Percentiles rank a stretch among this genome's conserved stretches.
These are phyloP conservation scores for Yponomeuta plumbellus DNA, from an alignment of 2,888 invertebrate genomes.

Conservation along the genomic window DNA sequence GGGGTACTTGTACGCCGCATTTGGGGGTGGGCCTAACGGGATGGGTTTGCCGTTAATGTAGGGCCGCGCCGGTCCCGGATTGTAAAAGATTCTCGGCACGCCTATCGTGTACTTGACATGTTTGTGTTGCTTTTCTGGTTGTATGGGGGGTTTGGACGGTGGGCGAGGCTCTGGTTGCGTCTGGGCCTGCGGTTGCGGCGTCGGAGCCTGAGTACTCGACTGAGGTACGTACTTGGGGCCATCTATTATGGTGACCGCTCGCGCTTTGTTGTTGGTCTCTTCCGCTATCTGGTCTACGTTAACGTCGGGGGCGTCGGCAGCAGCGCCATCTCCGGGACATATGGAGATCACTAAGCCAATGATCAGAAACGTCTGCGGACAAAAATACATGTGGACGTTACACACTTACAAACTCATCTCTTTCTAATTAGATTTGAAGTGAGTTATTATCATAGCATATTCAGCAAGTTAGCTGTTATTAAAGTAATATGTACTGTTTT, in stretches of 20 bases:
- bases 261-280: slow-evolving; percentile 45
- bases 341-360: slow-evolving; percentile 66
- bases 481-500: not conserved
- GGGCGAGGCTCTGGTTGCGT: slow-evolving; percentile 44
- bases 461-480: not conserved
- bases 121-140: slow-evolving; percentile 24
- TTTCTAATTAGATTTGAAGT: not conserved
- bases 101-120: not conserved
- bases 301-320: slow-evolving; percentile 40
- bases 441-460: not conserved
- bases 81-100: slow-evolving; percentile 36
- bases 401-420: not conserved
- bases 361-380: slow-evolving; percentile 68
- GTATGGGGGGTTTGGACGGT: slow-evolving; percentile 56
- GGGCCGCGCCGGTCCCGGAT: slow-evolving; percentile 36
- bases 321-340: slow-evolving; percentile 52
- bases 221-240: slow-evolving; percentile 47
- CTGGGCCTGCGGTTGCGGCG: slow-evolving; percentile 30
- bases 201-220: slow-evolving; percentile 19
- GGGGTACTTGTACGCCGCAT: slow-evolving; percentile 55
- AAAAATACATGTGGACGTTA: slow-evolving; percentile 15
- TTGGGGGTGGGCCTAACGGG: slow-evolving; percentile 30
- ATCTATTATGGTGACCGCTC: slow-evolving; percentile 48
- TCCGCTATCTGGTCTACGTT: slow-evolving; percentile 56
- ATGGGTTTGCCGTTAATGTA: slow-evolving; percentile 15